phyloP scores from a whole-genome alignment of 1,140 invertebrate genomes.

The Venturia canescens region DNA sequence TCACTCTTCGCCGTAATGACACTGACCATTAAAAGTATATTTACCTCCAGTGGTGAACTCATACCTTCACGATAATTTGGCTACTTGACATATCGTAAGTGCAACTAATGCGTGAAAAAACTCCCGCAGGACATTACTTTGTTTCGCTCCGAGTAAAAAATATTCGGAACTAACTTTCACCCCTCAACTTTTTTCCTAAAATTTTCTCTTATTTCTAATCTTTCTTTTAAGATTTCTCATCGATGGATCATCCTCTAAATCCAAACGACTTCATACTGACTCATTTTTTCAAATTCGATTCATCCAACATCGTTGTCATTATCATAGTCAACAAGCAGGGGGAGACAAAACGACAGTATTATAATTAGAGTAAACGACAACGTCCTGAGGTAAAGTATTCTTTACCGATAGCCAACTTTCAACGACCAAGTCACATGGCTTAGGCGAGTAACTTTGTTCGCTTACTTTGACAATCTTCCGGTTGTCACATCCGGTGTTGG shows the following conservation, averaged over 20 bases:
- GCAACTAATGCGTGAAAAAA: too few relatives aligned
- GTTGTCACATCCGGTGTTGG: neutral
- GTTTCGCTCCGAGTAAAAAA: too few relatives aligned
- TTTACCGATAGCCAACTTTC: neutral
- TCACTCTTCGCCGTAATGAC: neutral
- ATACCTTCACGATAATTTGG: neutral
- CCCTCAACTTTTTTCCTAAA: too few relatives aligned
- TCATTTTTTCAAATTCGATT: conserved; percentile 14
- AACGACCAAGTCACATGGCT: neutral
- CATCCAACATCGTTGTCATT: neutral
- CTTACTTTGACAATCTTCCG: conserved; percentile 34
- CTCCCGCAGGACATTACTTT: too few relatives aligned
- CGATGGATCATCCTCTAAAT: neutral
- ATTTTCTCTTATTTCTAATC: too few relatives aligned
- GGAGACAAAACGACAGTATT: neutral
- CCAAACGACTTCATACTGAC: neutral
- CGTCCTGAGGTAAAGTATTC: neutral
- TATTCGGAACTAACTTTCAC: too few relatives aligned
- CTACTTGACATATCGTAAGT: neutral
- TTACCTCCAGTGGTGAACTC: conserved; percentile 17
- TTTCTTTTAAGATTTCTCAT: neutral
- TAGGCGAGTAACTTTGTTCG: conserved; percentile 9
- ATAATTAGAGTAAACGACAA: conserved; percentile 2
- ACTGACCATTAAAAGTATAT: conserved; percentile 62
- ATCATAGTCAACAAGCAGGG: neutral